Percentiles rank a stretch among this genome's conserved stretches.
phyloP scores from a whole-genome alignment of 2,888 invertebrate genomes.

The Acanthosoma haemorrhoidale region DNA sequence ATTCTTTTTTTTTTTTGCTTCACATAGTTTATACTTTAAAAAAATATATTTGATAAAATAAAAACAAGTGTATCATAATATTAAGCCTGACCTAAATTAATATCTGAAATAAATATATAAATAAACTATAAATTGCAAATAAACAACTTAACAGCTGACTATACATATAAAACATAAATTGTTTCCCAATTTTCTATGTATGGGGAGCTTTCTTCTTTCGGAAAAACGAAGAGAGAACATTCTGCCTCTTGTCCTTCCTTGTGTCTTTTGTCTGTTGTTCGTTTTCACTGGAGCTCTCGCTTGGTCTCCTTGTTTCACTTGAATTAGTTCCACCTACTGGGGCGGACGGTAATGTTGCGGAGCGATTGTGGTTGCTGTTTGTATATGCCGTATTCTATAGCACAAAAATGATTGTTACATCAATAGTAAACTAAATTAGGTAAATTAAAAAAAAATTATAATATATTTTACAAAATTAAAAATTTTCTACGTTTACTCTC shows the following conservation, averaged over 20 bases:
- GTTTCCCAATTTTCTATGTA: conserved; percentile 21
- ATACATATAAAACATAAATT: conserved; percentile 12
- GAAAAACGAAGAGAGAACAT: conserved; percentile 44
- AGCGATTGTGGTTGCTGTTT: conserved; percentile 20
- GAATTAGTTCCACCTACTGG: background rate
- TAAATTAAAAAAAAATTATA: too few relatives aligned
- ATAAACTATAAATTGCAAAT: conserved; percentile 8
- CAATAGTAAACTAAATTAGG: too few relatives aligned
- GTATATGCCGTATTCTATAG: background rate
- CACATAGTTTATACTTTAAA: background rate
- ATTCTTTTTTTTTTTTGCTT: background rate
- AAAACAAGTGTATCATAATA: background rate
- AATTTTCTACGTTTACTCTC: too few relatives aligned
- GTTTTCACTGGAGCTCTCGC: conserved; percentile 46
- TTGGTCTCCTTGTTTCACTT: conserved; percentile 41
- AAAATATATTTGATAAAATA: conserved; percentile 10
- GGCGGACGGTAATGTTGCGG: conserved; percentile 45
- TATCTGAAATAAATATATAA: conserved; percentile 11
- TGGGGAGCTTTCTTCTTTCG: conserved; percentile 42
- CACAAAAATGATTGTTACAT: too few relatives aligned
- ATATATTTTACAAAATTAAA: too few relatives aligned
- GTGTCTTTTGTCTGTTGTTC: conserved; percentile 43
- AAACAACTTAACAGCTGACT: conserved; percentile 2
- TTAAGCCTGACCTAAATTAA: background rate
- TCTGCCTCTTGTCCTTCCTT: conserved; percentile 44